Percentiles rank a stretch among this genome's conserved stretches.
phyloP scores from a whole-genome alignment of 2,113 vertebrate genomes.

The Haliaeetus leucogaster region DNA sequence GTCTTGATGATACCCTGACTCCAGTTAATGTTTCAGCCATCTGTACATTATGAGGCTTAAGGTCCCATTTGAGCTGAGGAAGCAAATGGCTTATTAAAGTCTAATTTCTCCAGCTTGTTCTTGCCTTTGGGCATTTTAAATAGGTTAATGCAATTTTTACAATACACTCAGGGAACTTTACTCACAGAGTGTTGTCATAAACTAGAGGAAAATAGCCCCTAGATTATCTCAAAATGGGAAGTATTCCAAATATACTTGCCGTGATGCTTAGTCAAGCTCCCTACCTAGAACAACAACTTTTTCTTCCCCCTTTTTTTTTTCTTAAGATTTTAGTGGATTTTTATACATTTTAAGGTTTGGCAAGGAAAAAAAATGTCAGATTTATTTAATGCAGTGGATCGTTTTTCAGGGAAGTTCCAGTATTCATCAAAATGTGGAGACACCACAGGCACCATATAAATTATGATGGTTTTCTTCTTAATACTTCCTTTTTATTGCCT shows the following conservation, averaged over 20 bases:
- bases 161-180: constrained; percentile 42
- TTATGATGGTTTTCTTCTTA: constrained; percentile 48
- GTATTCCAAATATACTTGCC: constrained; percentile 11
- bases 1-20: constrained; percentile 4
- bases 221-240: constrained; percentile 30
- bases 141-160: constrained; percentile 65
- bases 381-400: constrained; percentile 35
- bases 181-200: constrained; percentile 39
- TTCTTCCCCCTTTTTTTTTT: background rate
- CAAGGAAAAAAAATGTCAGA: background rate
- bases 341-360: background rate
- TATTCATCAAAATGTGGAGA: constrained; percentile 44
- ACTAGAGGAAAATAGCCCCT: constrained; percentile 27
- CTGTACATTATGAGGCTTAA: constrained; percentile 15
- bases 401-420: constrained; percentile 40
- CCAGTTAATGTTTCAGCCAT: constrained; percentile 23
- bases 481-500: constrained; percentile 54
- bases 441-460: constrained; percentile 41
- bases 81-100: constrained; percentile 60
- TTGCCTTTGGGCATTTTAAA: constrained; percentile 66
- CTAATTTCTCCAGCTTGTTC: constrained; percentile 53
- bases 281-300: background rate
- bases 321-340: background rate
- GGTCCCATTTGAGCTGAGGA: constrained; percentile 54
- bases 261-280: background rate